Evolutionary conservation across 2,888 invertebrate species (phyloP).

Genomic region (Acanthosepion lycidas): DNA sequence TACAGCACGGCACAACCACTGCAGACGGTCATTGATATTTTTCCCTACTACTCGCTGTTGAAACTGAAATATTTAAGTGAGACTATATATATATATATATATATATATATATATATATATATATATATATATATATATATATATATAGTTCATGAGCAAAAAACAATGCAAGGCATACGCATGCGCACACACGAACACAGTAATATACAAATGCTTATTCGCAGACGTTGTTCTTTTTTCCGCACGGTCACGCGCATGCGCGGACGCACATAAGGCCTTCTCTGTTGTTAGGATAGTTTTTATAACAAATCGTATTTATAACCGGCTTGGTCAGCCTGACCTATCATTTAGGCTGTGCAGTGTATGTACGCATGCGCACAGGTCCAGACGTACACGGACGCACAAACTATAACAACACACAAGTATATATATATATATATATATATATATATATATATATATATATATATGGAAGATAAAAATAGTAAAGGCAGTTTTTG

Average conservation of each 20-base stretch:
- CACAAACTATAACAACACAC: background rate
- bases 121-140: no score
- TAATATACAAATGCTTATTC: background rate
- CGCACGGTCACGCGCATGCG: no score
- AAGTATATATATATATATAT: no score
- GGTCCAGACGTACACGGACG: background rate
- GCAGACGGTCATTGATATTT: no score
- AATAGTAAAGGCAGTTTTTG: no score
- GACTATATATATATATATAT: no score
- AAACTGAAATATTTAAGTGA: background rate
- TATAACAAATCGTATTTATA: background rate
- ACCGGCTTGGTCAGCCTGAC: constrained; percentile 33
- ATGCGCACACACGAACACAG: constrained; percentile 17
- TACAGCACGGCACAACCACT: no score
- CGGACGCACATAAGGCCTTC: background rate
- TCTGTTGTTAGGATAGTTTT: background rate
- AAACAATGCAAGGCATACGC: background rate
- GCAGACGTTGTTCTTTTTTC: no score
- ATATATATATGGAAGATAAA: no score
- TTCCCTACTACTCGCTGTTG: background rate
- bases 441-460: no score
- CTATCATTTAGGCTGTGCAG: background rate
- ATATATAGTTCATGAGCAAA: background rate
- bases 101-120: no score
- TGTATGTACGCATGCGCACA: background rate